These are phyloP conservation scores for Pseudachorutes palmiensis DNA, from an alignment of 1,140 invertebrate genomes.

Conservation along the genomic window DNA sequence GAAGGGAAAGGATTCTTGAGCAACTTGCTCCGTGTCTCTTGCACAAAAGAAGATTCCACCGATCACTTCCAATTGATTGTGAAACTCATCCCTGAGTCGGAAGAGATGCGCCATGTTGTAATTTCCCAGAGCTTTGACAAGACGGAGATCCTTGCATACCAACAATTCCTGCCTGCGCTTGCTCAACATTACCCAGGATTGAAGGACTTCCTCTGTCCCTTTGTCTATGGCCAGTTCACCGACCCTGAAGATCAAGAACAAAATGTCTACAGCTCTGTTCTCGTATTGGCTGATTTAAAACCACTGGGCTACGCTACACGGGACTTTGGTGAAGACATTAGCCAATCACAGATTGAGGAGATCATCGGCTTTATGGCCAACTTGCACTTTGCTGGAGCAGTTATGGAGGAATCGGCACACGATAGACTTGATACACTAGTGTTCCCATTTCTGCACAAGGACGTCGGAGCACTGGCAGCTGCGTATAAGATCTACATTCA, in stretches of 20 bases:
- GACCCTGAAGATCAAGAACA: not conserved
- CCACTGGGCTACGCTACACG: not conserved
- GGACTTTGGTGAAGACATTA: not conserved
- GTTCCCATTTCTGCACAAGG: conserved; percentile 1
- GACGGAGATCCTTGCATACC: not conserved
- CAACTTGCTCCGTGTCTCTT: conserved; percentile 5
- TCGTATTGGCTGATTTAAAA: conserved; percentile 7
- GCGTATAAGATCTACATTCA: not conserved
- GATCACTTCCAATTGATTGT: not conserved
- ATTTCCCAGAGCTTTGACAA: not conserved
- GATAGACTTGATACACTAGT: not conserved
- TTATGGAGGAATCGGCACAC: conserved; percentile 3
- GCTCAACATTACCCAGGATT: not conserved
- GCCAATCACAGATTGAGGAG: conserved; percentile 1
- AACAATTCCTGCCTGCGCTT: not conserved
- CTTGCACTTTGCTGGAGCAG: conserved; percentile 16
- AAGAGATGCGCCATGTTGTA: not conserved
- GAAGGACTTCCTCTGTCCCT: not conserved
- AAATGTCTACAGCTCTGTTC: conserved; percentile 4
- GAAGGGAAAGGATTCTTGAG: conserved; percentile 16
- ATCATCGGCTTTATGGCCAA: conserved; percentile 20
- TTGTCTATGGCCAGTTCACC: not conserved
- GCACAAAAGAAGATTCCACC: not conserved
- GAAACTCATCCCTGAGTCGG: not conserved
- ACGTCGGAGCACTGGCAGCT: not conserved